A percentile compares a stretch with the other conserved stretches of the same genome.
Evolutionary conservation across 2,113 vertebrate species (phyloP).

Genomic region (Lepisosteus osseus): DNA sequence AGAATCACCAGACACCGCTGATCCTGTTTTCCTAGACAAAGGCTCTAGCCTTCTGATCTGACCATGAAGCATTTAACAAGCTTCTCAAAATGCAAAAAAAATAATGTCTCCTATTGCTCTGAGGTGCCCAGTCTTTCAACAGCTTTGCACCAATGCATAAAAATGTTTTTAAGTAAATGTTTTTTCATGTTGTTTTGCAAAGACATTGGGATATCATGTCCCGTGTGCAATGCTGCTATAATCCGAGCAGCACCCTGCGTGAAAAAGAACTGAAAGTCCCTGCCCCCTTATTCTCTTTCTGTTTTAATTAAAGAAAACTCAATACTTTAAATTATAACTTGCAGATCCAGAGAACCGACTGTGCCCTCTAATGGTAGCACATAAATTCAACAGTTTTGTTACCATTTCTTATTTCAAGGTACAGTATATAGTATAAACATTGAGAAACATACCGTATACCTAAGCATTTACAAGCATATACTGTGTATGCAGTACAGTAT

Average conservation of each 20-base stretch:
- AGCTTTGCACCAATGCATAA: slow-evolving; percentile 29
- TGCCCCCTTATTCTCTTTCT: not conserved
- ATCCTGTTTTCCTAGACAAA: not conserved
- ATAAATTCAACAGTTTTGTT: not conserved
- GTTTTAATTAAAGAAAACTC: not conserved
- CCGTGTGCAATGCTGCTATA: not conserved
- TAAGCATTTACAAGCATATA: not conserved
- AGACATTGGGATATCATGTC: not conserved
- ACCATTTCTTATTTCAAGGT: not conserved
- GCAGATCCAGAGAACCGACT: slow-evolving; percentile 33
- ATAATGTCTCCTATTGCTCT: not conserved
- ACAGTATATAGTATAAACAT: not conserved
- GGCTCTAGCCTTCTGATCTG: not conserved
- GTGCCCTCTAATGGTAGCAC: slow-evolving; percentile 41
- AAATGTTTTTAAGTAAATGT: slow-evolving; percentile 18
- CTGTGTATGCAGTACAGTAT: too few species aligned
- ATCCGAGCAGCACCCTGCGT: not conserved
- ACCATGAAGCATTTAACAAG: not conserved
- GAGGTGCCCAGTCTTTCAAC: slow-evolving; percentile 23
- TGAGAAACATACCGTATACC: not conserved
- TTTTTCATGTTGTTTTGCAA: slow-evolving; percentile 20
- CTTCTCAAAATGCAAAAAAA: not conserved
- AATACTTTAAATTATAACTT: not conserved
- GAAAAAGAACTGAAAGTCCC: slow-evolving; percentile 4
- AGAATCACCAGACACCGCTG: not conserved